phyloP scores from a whole-genome alignment of 2,888 invertebrate species.

The Calliopum simillimum region DNA sequence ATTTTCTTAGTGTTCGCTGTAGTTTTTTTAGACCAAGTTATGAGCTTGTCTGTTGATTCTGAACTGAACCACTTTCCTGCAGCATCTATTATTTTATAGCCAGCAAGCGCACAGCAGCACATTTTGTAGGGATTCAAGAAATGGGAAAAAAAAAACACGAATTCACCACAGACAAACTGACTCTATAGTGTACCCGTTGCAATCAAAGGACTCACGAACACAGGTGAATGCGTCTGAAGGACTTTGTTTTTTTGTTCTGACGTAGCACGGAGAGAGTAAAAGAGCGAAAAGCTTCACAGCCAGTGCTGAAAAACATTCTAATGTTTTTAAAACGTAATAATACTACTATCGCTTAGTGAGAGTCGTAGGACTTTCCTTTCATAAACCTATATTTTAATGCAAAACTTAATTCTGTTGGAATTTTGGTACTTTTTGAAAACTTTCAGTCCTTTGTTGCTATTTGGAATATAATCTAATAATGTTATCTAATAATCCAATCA shows the following conservation, averaged over 20 bases:
- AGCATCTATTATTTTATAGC: slow-evolving; percentile 54
- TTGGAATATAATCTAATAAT: no score
- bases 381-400: no score
- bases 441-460: no score
- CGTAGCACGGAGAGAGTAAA: no score
- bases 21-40: slow-evolving; percentile 42
- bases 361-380: no score
- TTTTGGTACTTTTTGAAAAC: no score
- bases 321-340: no score
- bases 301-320: no score
- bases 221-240: neutral
- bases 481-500: no score
- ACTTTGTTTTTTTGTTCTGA: neutral
- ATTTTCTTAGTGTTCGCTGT: slow-evolving; percentile 25
- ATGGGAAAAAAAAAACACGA: slow-evolving; percentile 34
- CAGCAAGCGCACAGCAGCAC: slow-evolving; percentile 34
- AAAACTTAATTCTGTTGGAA: no score
- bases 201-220: neutral
- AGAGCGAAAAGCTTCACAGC: no score
- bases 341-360: no score
- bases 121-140: neutral
- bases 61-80: slow-evolving; percentile 52
- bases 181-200: slow-evolving; percentile 10
- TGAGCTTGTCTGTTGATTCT: slow-evolving; percentile 54
- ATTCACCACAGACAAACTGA: slow-evolving; percentile 55